Evolutionary conservation across 2,888 invertebrate genomes (phyloP).

Genomic region (Steromphala cineraria): DNA sequence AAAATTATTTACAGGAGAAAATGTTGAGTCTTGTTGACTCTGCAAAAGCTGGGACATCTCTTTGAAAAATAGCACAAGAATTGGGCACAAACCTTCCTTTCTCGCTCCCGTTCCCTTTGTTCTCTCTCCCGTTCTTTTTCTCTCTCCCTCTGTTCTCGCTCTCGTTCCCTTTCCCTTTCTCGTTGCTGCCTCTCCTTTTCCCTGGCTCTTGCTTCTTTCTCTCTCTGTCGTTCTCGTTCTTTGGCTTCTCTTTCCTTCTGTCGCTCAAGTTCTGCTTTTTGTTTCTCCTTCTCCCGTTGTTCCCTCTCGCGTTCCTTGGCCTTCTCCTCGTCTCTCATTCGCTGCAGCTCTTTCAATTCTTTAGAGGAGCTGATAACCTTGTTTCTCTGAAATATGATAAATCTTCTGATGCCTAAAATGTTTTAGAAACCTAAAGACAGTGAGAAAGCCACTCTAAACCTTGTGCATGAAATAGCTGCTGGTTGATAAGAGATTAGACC

Average conservation of each 20-base stretch:
- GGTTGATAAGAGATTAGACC: too few relatives aligned
- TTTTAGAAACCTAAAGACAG: too few relatives aligned
- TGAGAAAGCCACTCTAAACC: too few relatives aligned
- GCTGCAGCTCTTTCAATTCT: constrained; percentile 51
- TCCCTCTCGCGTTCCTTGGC: constrained; percentile 35
- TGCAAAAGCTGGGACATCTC: too few relatives aligned
- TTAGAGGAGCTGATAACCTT: constrained; percentile 58
- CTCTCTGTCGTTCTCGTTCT: constrained; percentile 32
- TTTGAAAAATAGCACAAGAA: too few relatives aligned
- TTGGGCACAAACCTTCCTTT: too few relatives aligned
- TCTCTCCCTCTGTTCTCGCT: constrained; percentile 33
- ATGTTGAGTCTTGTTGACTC: too few relatives aligned
- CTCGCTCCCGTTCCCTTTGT: constrained; percentile 25
- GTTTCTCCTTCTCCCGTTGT: constrained; percentile 33
- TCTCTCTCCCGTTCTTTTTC: constrained; percentile 26
- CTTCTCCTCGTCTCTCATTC: constrained; percentile 52
- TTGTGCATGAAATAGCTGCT: too few relatives aligned
- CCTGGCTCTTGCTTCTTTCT: constrained; percentile 32
- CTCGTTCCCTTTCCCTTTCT: constrained; percentile 32
- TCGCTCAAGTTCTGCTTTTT: constrained; percentile 39
- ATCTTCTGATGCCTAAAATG: background rate
- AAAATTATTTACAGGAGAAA: too few relatives aligned
- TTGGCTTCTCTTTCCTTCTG: constrained; percentile 42
- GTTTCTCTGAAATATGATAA: constrained; percentile 48
- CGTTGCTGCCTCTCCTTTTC: constrained; percentile 19